These are phyloP conservation scores for Urocyon cinereoargenteus DNA, from an alignment of 2,797 vertebrate genomes.

Conservation along the genomic window DNA sequence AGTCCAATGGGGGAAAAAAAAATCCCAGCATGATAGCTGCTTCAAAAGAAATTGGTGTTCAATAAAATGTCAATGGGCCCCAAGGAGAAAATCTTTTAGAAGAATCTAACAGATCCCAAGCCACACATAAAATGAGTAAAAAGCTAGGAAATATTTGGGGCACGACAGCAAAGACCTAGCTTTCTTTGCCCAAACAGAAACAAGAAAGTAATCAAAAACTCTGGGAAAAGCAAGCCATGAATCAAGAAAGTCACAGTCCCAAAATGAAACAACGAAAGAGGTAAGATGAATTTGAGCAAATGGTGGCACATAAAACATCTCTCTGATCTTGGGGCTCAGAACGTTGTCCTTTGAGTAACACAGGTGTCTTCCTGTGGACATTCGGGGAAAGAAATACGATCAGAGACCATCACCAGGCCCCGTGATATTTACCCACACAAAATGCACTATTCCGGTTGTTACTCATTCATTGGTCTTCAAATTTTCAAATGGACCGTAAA, in stretches of 20 bases:
- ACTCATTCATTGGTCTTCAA: background rate
- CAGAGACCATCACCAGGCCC: background rate
- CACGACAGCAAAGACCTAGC: background rate
- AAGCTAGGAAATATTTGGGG: slow-evolving; percentile 1
- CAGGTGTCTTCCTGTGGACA: background rate
- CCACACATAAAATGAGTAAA: background rate
- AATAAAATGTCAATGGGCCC: background rate
- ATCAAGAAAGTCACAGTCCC: background rate
- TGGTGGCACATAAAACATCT: background rate
- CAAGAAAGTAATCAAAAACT: slow-evolving; percentile 27
- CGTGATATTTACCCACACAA: background rate
- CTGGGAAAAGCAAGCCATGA: slow-evolving; percentile 37
- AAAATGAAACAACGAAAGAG: background rate
- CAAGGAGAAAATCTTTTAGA: background rate
- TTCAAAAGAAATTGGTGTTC: background rate
- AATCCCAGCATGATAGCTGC: background rate
- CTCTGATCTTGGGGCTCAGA: background rate
- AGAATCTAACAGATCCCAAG: background rate
- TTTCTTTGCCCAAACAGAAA: slow-evolving; percentile 44
- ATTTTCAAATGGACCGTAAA: background rate
- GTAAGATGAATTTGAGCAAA: background rate
- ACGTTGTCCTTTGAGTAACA: background rate
- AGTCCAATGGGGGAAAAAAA: background rate
- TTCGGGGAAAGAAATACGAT: background rate
- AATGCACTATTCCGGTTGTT: background rate